phyloP scores from a whole-genome alignment of 2,113 vertebrate genomes.

The Forbesichthys agassizii region DNA sequence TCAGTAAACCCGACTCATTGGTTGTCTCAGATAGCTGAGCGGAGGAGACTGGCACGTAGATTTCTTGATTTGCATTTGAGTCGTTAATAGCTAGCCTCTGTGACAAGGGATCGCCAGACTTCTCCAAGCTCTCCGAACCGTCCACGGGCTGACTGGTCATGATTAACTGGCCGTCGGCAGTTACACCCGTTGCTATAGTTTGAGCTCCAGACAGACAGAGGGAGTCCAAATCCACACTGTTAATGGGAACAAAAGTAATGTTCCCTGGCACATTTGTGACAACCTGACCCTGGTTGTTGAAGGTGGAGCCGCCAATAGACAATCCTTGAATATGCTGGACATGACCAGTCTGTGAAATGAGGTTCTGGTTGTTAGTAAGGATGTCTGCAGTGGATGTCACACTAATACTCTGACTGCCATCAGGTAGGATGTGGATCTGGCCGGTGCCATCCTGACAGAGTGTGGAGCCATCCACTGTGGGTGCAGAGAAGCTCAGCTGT shows the following conservation, averaged over 20 bases:
- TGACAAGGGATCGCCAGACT: conserved; percentile 88
- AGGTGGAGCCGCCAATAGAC: conserved; percentile 90
- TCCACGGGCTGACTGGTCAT: conserved; percentile 86
- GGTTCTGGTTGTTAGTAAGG: conserved; percentile 85
- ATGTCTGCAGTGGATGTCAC: conserved; percentile 87
- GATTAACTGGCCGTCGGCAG: conserved; percentile 96
- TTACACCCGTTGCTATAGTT: conserved; percentile 95
- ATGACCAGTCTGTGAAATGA: conserved; percentile 93
- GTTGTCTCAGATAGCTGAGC: conserved; percentile 88
- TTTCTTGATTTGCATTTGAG: conserved; percentile 87
- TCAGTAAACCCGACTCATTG: conserved; percentile 87
- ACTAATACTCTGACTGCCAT: conserved; percentile 89
- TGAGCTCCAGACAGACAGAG: conserved; percentile 94
- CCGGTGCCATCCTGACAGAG: conserved; percentile 91
- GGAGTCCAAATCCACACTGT: conserved; percentile 97
- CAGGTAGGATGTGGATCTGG: conserved; percentile 97
- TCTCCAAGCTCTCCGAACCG: conserved; percentile 86
- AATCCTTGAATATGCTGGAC: conserved; percentile 94
- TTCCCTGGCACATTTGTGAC: conserved; percentile 97
- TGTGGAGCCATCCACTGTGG: conserved; percentile 85
- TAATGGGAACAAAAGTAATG: conserved; percentile 98
- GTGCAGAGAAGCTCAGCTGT: conserved; percentile 92
- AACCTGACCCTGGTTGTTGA: conserved; percentile 95
- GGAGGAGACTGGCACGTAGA: conserved; percentile 97
- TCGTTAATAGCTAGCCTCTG: conserved; percentile 84